Conservation (phyloP, 2,888 invertebrate species). For the Syrphus vitripennis region DNA sequence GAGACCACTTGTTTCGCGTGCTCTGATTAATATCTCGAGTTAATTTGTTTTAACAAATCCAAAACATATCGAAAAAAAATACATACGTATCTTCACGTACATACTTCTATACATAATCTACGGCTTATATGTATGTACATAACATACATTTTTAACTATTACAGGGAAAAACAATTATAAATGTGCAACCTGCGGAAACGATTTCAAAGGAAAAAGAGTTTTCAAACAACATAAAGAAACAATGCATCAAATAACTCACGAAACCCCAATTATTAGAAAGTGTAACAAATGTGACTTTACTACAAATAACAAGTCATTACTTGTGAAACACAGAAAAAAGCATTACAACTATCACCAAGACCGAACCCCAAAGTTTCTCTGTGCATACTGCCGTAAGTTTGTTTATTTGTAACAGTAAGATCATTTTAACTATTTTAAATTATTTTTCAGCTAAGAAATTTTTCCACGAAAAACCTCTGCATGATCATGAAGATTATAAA, state of each 20-base stretch:
- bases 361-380: conserved; percentile 20
- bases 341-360: conserved; percentile 3
- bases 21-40: no score
- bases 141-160: not conserved
- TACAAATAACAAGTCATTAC: not conserved
- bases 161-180: not conserved
- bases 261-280: not conserved
- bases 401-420: not conserved
- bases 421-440: not conserved
- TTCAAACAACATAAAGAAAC: not conserved
- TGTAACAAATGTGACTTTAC: conserved; percentile 29
- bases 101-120: no score
- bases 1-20: no score
- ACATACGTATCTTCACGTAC: no score
- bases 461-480: conserved; percentile 49
- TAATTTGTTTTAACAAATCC: no score
- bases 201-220: not conserved
- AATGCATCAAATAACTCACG: not conserved
- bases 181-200: not conserved
- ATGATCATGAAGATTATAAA: conserved; percentile 8
- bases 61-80: no score
- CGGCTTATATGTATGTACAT: no score
- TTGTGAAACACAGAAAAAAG: conserved; percentile 12
- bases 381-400: conserved; percentile 54
- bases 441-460: conserved; percentile 64